A percentile compares a stretch with the other conserved stretches of the same genome.
Conservation (phyloP, 2,888 invertebrate species). For the Kryphioiulus occultus region DNA sequence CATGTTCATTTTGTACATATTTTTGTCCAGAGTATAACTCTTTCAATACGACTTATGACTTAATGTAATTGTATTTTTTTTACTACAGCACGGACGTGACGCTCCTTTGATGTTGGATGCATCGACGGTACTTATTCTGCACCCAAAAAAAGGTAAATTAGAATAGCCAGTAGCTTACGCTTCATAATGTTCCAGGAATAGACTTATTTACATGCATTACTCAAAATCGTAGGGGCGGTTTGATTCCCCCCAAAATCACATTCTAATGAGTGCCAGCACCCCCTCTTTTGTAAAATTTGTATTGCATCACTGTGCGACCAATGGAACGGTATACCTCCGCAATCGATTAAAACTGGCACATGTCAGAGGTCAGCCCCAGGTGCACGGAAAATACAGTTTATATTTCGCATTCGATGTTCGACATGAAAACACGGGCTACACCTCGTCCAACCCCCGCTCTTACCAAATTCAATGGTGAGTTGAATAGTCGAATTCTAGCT, state of each 20-base stretch:
- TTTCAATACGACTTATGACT: not conserved
- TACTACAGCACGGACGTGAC: not conserved
- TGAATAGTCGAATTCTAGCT: not conserved
- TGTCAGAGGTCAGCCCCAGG: slow-evolving; percentile 13
- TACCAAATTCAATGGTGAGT: not conserved
- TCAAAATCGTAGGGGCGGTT: not conserved
- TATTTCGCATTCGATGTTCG: not conserved
- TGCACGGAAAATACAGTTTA: not conserved
- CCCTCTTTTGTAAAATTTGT: not conserved
- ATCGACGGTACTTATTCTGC: not conserved
- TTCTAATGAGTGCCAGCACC: not conserved
- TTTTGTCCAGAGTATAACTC: not conserved
- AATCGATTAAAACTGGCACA: not conserved
- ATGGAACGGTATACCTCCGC: not conserved
- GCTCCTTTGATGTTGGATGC: not conserved
- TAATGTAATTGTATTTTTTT: not conserved
- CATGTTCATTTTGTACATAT: not conserved
- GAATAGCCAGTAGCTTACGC: not conserved
- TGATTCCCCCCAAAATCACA: not conserved
- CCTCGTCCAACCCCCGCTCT: not conserved
- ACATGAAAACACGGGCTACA: not conserved
- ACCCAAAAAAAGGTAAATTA: not conserved
- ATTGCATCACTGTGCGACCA: not conserved
- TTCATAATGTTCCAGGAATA: not conserved
- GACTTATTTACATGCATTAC: no score